Base-by-base conservation (phyloP, 2,888 invertebrate species). In the Drosophila eohydei region DNA sequence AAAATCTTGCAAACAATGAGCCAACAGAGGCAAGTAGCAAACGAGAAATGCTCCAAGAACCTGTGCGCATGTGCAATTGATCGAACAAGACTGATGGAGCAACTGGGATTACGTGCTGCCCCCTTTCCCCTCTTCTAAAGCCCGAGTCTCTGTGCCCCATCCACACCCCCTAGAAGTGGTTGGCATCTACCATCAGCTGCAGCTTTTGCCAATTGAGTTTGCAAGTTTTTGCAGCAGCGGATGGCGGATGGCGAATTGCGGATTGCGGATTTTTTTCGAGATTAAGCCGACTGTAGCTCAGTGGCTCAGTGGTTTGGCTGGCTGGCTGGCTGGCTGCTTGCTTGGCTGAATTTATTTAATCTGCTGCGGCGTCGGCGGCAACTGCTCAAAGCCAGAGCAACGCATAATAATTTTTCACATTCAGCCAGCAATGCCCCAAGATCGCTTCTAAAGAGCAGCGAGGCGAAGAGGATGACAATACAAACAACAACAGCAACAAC, bases 41-140 rank as follows among this genome's bases (percentile, higher is more conserved):
- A 65, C 61, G 60, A 71, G 79, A 85, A 75, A 69, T 65, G 66
- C 69, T 58, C 80, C 46, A 67, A 60, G 83, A 89, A 87, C 88
- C 90, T 86, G 85, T 90, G 89, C 89, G 85, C 89, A 85, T 90
- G 84, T 89, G 90, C 91, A 91, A 90, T 91, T 92, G 92, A 91
- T 92, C 92, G 91, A 91, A 91, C 91, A 90, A 91, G 91, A 91
- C 86, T 83, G 89, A 91, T 91, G 92, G 86, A 90, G 88, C 88
- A 89, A 90, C 91, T 88, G 90, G 86, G 90, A 90, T 90, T 87
- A 87, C 87, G 90, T 85, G 71, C 61, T 60, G 65, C 30, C 67
- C 78, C 62, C 55, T 16, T 34, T 14, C 57, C 7, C 11, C 50
- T 11, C 38, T 6, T 4, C 14, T 0, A 16, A 9, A 30, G 1